Conservation (phyloP, 2,888 invertebrate species). For the Leptopilina drosophilae region DNA sequence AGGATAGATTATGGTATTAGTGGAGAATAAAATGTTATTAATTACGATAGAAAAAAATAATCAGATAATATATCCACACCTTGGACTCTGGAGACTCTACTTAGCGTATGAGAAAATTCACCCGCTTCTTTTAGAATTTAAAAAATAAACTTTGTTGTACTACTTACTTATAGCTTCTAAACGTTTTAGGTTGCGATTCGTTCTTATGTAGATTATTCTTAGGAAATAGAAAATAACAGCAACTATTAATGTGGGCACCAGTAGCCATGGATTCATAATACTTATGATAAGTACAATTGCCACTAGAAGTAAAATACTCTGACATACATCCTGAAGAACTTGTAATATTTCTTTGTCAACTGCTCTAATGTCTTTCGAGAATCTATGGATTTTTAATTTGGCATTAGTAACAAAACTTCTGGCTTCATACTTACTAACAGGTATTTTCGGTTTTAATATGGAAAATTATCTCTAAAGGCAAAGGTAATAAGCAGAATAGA, state of each 20-base stretch:
- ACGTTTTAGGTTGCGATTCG: conserved; percentile 88
- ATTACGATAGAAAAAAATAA: no score
- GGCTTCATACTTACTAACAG: no score
- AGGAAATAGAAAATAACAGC: conserved; percentile 85
- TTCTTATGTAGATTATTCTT: conserved; percentile 86
- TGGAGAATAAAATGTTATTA: no score
- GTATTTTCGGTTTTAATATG: no score
- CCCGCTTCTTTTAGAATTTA: no score
- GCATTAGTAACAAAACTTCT: no score
- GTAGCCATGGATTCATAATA: conserved; percentile 82
- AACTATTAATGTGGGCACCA: conserved; percentile 84
- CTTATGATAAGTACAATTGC: conserved; percentile 78
- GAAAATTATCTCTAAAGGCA: no score
- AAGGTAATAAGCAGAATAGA: no score
- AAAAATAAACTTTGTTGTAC: conserved; percentile 41
- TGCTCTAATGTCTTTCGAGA: conserved; percentile 91
- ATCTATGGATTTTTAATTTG: conserved; percentile 76
- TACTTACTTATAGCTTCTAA: conserved; percentile 88
- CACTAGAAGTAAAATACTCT: conserved; percentile 83
- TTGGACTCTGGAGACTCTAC: no score
- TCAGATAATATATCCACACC: no score
- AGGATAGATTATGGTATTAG: background rate
- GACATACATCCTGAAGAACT: conserved; percentile 81
- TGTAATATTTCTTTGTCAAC: conserved; percentile 82
- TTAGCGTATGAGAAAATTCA: no score